Evolutionary conservation across 2,888 invertebrate species (phyloP), one percentile per base, ranked within the genome.

Genomic region (Sipha maydis): DNA sequence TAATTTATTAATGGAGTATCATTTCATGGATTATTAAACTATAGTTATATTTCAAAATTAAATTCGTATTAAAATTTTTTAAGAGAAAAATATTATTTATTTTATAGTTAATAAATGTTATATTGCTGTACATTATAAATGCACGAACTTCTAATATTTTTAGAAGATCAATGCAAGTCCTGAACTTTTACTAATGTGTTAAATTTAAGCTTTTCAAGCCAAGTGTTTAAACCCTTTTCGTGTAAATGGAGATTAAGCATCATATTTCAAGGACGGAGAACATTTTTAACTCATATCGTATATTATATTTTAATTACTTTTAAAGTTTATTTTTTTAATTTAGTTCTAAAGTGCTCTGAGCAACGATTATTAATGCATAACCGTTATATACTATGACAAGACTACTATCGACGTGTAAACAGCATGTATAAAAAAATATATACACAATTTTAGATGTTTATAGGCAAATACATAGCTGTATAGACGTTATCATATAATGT

Each of bases 271-370:
- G 75, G 83, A 83, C 83, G 38, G 56, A 1, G 75, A 83, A 83
- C 75, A 75, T 83, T 83, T 83, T 75, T 8, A 75, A 83, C 38
- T 83, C 83, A 73, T 41, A 73, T 83, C 54, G 56, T 75, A 38
- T n/a, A 80, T 80, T 83, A 54, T 82, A 82, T 82, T 82, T 83
- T 75, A 75, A 83, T 75, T 83, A 19, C 28, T 28, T 76, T 41
- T 25, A 67, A 84, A 76, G 41, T 67, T 61, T 84, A 56, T 84
- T 80, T 84, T 83, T 75, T 84, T 61, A 83, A 75, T 84, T 84
- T 76, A 84, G 34, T 73, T 54, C 54, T 17, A 56, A 56, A 83
- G 41, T 84, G 84, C 84, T 84, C 41, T 67, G 76, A 84, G 84
- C 84, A 41, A 84, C 67, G 61, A 84, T 84, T 84, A 84, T 76